Evolutionary conservation across 1,140 invertebrate genomes (phyloP).

Genomic region (Phocides pigmalion): DNA sequence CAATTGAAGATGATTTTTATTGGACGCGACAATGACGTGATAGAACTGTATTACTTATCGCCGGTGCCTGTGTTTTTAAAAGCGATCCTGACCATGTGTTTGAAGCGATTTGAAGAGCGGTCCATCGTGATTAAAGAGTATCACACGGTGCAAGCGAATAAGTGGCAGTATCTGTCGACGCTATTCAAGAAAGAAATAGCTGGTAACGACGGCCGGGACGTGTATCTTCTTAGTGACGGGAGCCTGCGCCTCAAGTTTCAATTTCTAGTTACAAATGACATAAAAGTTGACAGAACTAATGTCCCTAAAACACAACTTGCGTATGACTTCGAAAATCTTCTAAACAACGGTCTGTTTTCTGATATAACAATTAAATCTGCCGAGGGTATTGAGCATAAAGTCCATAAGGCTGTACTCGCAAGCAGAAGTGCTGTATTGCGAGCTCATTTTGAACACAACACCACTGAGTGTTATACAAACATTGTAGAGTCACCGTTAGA

Average conservation of each 20-base stretch:
- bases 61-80: slow-evolving; percentile 70
- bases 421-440: slow-evolving; percentile 86
- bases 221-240: slow-evolving; percentile 64
- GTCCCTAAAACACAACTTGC: slow-evolving; percentile 63
- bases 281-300: slow-evolving; percentile 61
- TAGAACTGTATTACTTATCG: slow-evolving; percentile 73
- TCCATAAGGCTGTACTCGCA: slow-evolving; percentile 72
- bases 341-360: slow-evolving; percentile 68
- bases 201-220: slow-evolving; percentile 57
- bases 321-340: slow-evolving; percentile 70
- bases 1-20: slow-evolving; percentile 76
- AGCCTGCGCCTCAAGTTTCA: slow-evolving; percentile 72
- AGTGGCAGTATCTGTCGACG: slow-evolving; percentile 75
- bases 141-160: slow-evolving; percentile 69
- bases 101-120: slow-evolving; percentile 72
- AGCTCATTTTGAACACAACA: slow-evolving; percentile 89
- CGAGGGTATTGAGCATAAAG: slow-evolving; percentile 68
- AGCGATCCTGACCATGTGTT: slow-evolving; percentile 67
- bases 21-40: slow-evolving; percentile 68
- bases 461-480: slow-evolving; percentile 86
- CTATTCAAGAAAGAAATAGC: slow-evolving; percentile 68
- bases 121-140: slow-evolving; percentile 72
- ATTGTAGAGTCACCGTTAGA: slow-evolving; percentile 84
- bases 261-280: slow-evolving; percentile 71
- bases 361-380: slow-evolving; percentile 74